Evolutionary conservation across 2,797 vertebrate species (phyloP), one percentile per base, ranked within the genome.

Genomic region (Xerus rutilus): DNA sequence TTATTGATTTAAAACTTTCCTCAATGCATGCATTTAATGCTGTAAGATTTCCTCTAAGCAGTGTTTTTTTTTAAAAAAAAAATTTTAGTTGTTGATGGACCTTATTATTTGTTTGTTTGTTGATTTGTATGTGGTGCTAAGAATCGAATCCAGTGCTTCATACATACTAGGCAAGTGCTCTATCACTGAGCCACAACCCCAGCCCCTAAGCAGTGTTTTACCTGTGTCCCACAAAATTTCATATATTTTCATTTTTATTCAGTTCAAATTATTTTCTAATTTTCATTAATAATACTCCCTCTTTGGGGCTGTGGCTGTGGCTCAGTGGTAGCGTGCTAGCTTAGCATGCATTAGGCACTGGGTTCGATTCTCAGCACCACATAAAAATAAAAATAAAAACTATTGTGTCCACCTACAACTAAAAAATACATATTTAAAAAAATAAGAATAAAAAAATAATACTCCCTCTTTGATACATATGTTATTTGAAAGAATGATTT

Each of bases 1-100:
- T 72, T 91, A 59, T 82, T 91, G 65, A 70, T 81, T 81, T 81
- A 47, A 90, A 59, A 57, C 32, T 73, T 83, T 57, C 52, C 82
- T 59, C 39, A 70, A 21, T 47, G 67, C 45, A 20, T 57, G 30
- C 35, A 59, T 81, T 81, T 81, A 81, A 45, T 59, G 20, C 20
- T 59, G 5, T 81, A 72, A 72, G 8, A 73, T 25, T 39, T 73
- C 54, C 45, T 83, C 43, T 64, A 88, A 88, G 39, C 23, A 54
- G 21, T 59, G 54, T n/a, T n/a, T 69, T 70, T 39, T 39, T 39
- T 39, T 39, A 39, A 39, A 39, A n/a, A n/a, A n/a, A n/a, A n/a
- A n/a, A n/a, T n/a, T 39, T 39, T 39, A 39, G 39, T 39, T 39
- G 39, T 39, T 39, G 39, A 39, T 39, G 39, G 39, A 39, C 39